Percentiles rank a stretch among this genome's conserved stretches.
phyloP scores from a whole-genome alignment of 2,797 vertebrate genomes.

The Helarctos malayanus region DNA sequence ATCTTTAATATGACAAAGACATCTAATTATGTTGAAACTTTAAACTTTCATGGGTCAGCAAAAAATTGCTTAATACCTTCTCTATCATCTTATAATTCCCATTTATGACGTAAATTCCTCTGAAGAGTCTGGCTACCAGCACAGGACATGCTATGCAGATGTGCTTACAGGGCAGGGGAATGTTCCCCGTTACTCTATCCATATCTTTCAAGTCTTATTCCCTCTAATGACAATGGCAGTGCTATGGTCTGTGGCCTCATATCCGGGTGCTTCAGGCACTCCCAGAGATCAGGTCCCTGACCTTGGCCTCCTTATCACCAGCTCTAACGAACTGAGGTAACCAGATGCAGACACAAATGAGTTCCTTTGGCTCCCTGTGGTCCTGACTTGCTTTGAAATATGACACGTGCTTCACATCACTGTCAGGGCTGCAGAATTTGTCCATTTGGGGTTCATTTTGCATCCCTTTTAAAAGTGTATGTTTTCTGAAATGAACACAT shows the following conservation, averaged over 20 bases:
- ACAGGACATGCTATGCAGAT: background rate
- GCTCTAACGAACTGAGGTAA: conserved; percentile 28
- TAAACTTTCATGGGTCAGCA: conserved; percentile 45
- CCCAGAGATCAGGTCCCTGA: background rate
- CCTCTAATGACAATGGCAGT: background rate
- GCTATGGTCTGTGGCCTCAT: background rate
- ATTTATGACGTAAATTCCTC: background rate
- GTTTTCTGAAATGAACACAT: conserved; percentile 31
- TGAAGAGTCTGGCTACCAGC: background rate
- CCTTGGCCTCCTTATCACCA: background rate
- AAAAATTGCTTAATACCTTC: conserved; percentile 23
- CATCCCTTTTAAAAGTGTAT: conserved; percentile 1
- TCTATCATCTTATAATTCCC: background rate
- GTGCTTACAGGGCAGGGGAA: background rate
- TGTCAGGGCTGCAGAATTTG: background rate
- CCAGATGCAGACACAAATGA: background rate
- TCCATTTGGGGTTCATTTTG: background rate
- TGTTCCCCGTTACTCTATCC: background rate
- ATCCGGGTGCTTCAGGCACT: background rate
- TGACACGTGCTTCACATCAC: background rate
- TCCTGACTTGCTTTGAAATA: conserved; percentile 28
- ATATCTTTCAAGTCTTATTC: background rate
- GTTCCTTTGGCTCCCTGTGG: background rate
- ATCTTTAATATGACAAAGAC: conserved; percentile 82
- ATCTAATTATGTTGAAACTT: conserved; percentile 65